Percentiles rank a stretch among this genome's conserved stretches.
Conservation (phyloP, 2,113 vertebrate species). For the Callaeas wilsoni region DNA sequence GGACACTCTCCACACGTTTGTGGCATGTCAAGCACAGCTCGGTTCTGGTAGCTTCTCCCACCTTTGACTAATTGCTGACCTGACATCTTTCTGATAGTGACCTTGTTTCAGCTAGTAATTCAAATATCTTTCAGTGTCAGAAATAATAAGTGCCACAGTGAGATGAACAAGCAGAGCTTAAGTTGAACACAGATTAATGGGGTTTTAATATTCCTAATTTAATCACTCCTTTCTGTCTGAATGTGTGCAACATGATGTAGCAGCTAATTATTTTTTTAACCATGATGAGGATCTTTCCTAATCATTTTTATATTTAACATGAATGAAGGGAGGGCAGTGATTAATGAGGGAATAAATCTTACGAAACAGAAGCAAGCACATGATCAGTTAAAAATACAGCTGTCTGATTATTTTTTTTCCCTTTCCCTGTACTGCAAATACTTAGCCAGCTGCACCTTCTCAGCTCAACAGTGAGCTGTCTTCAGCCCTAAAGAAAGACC, state of each 20-base stretch:
- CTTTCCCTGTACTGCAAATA: background rate
- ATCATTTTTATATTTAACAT: constrained; percentile 82
- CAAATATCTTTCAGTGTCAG: constrained; percentile 74
- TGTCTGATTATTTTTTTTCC: background rate
- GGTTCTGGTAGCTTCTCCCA: constrained; percentile 43
- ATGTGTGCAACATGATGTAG: constrained; percentile 81
- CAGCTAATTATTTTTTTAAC: constrained; percentile 93
- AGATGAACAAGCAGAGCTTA: constrained; percentile 78
- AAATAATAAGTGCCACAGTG: constrained; percentile 70
- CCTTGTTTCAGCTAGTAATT: constrained; percentile 73
- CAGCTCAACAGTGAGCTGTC: background rate
- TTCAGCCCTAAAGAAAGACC: constrained; percentile 21
- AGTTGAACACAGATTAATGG: constrained; percentile 88
- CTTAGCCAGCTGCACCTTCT: constrained; percentile 40
- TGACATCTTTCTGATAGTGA: constrained; percentile 72
- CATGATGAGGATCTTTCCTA: constrained; percentile 84
- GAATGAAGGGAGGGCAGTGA: constrained; percentile 81
- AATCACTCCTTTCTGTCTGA: constrained; percentile 87
- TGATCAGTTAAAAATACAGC: constrained; percentile 64
- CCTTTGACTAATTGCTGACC: constrained; percentile 75
- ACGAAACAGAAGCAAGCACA: constrained; percentile 64
- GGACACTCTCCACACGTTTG: background rate
- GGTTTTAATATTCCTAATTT: constrained; percentile 89
- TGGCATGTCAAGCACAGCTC: constrained; percentile 30
- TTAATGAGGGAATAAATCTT: constrained; percentile 87